Percentiles rank a stretch among this genome's conserved stretches.
Conservation (phyloP, 2,888 invertebrate genomes). For the Acanthosepion pharaonis region DNA sequence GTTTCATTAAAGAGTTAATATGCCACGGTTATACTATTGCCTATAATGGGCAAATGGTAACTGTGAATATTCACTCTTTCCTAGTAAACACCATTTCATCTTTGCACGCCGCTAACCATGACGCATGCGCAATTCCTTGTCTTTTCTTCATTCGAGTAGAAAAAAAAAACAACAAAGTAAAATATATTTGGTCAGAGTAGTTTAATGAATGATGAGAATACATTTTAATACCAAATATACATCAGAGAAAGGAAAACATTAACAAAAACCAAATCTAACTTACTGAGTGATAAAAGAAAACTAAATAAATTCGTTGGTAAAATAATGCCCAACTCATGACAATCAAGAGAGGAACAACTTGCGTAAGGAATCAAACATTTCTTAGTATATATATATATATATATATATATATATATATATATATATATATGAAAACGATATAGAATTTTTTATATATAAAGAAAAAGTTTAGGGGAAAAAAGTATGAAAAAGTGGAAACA, state of each 20-base stretch:
- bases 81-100: no score
- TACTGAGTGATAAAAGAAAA: neutral
- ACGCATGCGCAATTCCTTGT: no score
- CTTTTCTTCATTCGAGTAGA: no score
- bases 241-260: neutral
- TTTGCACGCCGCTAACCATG: no score
- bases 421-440: neutral
- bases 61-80: no score
- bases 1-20: no score
- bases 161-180: neutral
- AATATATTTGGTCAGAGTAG: neutral
- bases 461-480: no score
- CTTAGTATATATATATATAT: neutral
- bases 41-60: no score
- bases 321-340: neutral
- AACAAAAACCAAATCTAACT: neutral
- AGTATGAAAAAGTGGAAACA: no score
- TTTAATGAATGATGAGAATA: neutral
- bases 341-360: neutral
- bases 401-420: constrained; percentile 16
- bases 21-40: no score
- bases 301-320: neutral
- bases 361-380: neutral
- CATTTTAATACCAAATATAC: neutral
- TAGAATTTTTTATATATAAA: neutral